A percentile compares a stretch with the other conserved stretches of the same genome.
Conservation (phyloP, 2,888 invertebrate species). For the Sarcophaga caerulescens region DNA sequence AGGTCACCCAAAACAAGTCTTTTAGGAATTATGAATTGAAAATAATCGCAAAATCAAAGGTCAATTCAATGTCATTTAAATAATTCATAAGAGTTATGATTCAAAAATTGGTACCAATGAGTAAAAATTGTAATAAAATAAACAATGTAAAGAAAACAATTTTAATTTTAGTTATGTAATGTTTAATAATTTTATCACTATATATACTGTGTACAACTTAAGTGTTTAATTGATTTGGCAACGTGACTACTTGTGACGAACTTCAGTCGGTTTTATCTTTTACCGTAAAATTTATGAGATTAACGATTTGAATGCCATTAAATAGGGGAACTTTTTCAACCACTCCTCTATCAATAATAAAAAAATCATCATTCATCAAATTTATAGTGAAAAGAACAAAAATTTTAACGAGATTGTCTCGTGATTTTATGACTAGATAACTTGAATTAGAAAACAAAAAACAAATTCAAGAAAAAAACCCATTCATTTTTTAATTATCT, state of each 20-base stretch:
- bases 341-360: background rate
- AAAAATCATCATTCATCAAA: background rate
- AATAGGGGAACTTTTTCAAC: background rate
- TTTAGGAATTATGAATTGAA: no score
- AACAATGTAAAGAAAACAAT: background rate
- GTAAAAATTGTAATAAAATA: background rate
- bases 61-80: no score
- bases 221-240: background rate
- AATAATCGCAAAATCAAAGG: no score
- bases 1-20: no score
- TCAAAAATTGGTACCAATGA: background rate
- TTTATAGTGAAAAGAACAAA: background rate
- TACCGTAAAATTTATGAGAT: background rate
- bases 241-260: background rate
- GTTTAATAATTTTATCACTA: background rate
- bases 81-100: no score
- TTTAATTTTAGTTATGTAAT: no score
- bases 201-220: background rate
- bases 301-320: background rate
- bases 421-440: constrained; percentile 46
- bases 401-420: constrained; percentile 4
- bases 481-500: constrained; percentile 16
- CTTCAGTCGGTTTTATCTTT: background rate
- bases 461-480: constrained; percentile 6
- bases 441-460: constrained; percentile 3